Percentiles rank a stretch among this genome's conserved stretches.
phyloP scores from a whole-genome alignment of 2,113 vertebrate species.

The Narcine bancroftii region DNA sequence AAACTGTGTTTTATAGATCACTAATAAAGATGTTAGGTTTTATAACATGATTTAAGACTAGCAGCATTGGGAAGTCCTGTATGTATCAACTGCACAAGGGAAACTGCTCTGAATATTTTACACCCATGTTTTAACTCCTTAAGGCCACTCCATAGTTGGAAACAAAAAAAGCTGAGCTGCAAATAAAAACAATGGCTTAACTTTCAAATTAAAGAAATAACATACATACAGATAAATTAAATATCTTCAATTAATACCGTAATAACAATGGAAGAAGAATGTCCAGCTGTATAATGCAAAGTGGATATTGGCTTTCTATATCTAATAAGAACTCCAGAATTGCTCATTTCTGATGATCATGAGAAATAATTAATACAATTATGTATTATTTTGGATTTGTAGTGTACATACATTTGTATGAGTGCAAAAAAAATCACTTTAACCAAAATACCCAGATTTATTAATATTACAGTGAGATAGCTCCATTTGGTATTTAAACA shows the following conservation, averaged over 20 bases:
- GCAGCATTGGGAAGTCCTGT: background rate
- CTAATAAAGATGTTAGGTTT: background rate
- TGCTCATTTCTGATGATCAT: background rate
- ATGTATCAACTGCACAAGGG: background rate
- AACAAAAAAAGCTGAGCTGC: background rate
- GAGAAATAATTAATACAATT: background rate
- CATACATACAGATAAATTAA: background rate
- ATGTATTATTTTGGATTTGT: background rate
- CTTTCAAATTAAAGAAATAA: background rate
- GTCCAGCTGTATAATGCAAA: background rate
- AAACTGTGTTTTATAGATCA: background rate
- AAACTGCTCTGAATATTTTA: background rate
- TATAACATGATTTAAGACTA: background rate
- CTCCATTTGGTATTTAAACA: slow-evolving; percentile 1
- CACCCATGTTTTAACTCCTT: background rate
- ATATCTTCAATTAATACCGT: background rate
- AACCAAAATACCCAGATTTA: background rate
- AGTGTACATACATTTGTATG: background rate
- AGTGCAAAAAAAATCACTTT: background rate
- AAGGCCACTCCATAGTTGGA: background rate
- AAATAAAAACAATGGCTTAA: background rate
- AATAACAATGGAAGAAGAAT: slow-evolving; percentile 5
- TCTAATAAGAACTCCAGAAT: background rate
- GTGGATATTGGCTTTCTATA: slow-evolving; percentile 31
- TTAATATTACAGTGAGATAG: slow-evolving; percentile 9